Evolutionary conservation across 2,113 vertebrate species (phyloP).

Genomic region (Antechinus flavipes): DNA sequence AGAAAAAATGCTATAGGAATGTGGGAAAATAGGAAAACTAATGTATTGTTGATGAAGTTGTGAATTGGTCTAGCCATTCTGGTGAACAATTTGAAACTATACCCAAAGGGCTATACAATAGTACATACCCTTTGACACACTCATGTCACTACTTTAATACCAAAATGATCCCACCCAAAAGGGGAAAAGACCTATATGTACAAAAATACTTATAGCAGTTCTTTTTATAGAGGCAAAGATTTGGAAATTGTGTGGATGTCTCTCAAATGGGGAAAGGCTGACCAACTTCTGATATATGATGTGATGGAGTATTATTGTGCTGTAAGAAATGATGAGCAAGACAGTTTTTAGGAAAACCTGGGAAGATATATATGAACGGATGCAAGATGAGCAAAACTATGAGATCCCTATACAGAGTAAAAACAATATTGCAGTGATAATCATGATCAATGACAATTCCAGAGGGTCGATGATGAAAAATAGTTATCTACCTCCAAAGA

Average conservation of each 20-base stretch:
- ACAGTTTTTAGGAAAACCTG: background rate
- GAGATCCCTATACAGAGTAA: background rate
- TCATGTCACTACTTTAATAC: background rate
- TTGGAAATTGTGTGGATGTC: background rate
- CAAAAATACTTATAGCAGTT: background rate
- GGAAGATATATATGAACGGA: background rate
- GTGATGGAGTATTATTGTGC: background rate
- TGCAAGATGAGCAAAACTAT: background rate
- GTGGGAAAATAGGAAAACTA: background rate
- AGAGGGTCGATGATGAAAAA: background rate
- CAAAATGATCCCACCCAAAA: background rate
- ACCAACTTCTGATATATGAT: background rate
- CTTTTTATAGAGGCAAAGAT: background rate
- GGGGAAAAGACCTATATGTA: background rate
- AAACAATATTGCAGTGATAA: background rate
- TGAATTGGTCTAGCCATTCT: background rate
- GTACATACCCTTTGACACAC: background rate
- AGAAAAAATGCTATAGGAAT: background rate
- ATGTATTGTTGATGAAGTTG: background rate
- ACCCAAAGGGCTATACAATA: background rate
- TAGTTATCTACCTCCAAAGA: background rate
- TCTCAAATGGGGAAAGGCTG: background rate
- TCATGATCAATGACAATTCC: background rate
- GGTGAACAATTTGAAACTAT: background rate
- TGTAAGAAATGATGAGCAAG: background rate